Conservation (phyloP, 2,888 invertebrate genomes). For the Lutraria lutraria region DNA sequence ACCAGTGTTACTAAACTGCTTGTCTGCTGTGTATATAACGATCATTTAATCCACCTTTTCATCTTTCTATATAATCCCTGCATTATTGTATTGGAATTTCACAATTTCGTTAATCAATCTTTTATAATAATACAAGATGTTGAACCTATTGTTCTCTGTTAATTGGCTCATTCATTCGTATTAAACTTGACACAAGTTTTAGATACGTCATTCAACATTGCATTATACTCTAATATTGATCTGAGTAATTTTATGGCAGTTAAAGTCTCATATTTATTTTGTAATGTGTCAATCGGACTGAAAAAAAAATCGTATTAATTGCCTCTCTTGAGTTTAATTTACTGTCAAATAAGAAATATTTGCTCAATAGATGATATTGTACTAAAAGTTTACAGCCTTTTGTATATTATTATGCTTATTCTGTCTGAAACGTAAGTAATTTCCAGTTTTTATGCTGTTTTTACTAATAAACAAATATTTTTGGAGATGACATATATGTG, state of each 20-base stretch:
- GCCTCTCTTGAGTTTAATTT: too few species aligned
- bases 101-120: conserved; percentile 7
- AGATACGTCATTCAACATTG: neutral
- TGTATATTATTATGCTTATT: too few species aligned
- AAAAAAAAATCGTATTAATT: neutral
- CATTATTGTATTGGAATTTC: neutral
- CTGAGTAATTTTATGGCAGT: neutral
- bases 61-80: neutral
- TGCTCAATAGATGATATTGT: too few species aligned
- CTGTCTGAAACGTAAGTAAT: too few species aligned
- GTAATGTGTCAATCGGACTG: neutral
- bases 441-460: too few species aligned
- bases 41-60: neutral
- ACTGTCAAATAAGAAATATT: too few species aligned
- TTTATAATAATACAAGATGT: neutral
- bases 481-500: neutral
- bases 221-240: neutral
- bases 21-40: neutral
- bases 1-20: neutral
- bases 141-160: neutral
- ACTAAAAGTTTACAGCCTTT: too few species aligned
- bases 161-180: neutral
- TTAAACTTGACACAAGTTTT: neutral
- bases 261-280: neutral
- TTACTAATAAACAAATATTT: too few species aligned